Conservation (phyloP, 2,797 vertebrate genomes). For the Smutsia temminckii region DNA sequence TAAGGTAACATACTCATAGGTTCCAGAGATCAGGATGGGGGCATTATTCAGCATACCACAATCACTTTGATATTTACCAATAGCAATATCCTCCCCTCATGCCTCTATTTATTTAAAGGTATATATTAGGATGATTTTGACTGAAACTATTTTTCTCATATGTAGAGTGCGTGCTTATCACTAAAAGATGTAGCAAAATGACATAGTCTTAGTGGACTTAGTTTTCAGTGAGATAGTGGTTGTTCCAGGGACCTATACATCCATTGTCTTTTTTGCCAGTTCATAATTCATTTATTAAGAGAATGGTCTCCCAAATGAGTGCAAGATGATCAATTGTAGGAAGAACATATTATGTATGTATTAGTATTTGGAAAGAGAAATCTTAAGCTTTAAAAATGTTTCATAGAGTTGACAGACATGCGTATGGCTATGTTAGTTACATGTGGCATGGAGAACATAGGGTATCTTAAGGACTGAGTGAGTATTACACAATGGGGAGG, state of each 20-base stretch:
- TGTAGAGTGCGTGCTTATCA: neutral
- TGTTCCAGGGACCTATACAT: neutral
- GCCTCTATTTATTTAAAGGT: neutral
- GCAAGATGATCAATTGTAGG: neutral
- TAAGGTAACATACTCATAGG: neutral
- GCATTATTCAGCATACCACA: neutral
- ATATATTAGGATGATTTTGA: neutral
- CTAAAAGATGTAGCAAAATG: neutral
- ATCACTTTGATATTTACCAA: neutral
- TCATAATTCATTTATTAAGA: neutral
- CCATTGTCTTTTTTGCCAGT: neutral
- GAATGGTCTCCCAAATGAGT: neutral
- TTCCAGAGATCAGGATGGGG: neutral
- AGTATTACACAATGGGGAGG: neutral
- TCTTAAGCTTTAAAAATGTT: neutral
- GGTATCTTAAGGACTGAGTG: neutral
- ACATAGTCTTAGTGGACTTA: neutral
- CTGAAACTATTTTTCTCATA: neutral
- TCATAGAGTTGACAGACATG: neutral
- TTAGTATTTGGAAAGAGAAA: neutral
- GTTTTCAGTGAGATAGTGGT: neutral
- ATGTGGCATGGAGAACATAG: rapidly evolving
- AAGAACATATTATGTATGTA: neutral
- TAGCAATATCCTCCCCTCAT: neutral
- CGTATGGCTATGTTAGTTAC: neutral